These are phyloP conservation scores for Drosophila kanekoi DNA, from an alignment of 2,888 invertebrate species.

Conservation along the genomic window DNA sequence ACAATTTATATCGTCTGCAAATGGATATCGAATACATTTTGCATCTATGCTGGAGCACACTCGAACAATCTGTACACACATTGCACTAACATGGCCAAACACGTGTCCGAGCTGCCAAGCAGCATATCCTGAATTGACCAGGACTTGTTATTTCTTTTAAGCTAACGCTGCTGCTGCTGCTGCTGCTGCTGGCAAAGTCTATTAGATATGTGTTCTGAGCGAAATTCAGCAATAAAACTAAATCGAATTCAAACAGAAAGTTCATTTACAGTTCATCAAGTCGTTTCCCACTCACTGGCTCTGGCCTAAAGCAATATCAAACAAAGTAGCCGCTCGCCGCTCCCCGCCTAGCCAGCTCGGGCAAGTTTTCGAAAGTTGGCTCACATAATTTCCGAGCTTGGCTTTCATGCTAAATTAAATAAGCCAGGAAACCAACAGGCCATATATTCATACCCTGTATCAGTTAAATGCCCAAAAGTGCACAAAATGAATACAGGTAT, in stretches of 20 bases:
- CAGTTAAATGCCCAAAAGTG: background rate
- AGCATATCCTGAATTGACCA: slow-evolving; percentile 4
- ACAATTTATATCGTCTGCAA: slow-evolving; percentile 45
- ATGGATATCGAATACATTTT: slow-evolving; percentile 51
- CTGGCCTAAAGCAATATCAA: slow-evolving; percentile 27
- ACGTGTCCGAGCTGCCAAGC: slow-evolving; percentile 32
- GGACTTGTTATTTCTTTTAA: slow-evolving; percentile 9
- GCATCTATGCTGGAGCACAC: slow-evolving; percentile 18
- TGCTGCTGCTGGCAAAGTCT: slow-evolving; percentile 30
- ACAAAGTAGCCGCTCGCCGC: slow-evolving; percentile 22
- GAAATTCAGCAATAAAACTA: slow-evolving; percentile 68
- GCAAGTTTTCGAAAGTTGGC: slow-evolving; percentile 37
- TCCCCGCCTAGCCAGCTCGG: slow-evolving; percentile 4
- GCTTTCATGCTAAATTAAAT: slow-evolving; percentile 79
- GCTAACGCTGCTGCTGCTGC: background rate
- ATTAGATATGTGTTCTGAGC: slow-evolving; percentile 41
- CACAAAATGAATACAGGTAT: too few relatives aligned
- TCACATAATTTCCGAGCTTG: slow-evolving; percentile 56
- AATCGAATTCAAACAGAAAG: slow-evolving; percentile 79
- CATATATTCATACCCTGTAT: slow-evolving; percentile 20
- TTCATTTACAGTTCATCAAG: slow-evolving; percentile 81
- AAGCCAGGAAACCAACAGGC: slow-evolving; percentile 32
- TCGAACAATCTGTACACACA: slow-evolving; percentile 6
- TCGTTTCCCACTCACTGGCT: slow-evolving; percentile 23
- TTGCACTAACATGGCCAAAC: slow-evolving; percentile 47